phyloP scores from a whole-genome alignment of 2,797 vertebrate species.

The Neosilurus mollespiculum region DNA sequence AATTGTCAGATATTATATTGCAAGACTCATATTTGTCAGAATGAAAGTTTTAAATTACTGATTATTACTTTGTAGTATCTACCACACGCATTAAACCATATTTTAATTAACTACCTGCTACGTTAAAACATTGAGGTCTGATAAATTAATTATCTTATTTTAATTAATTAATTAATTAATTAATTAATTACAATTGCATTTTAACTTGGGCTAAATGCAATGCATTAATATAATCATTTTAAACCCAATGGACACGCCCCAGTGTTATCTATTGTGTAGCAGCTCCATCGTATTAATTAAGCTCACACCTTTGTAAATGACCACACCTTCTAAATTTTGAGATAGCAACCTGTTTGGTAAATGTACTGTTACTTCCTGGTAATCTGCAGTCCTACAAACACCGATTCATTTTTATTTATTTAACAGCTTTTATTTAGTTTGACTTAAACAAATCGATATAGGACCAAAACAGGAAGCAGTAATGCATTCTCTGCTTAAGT shows the following conservation, averaged over 20 bases:
- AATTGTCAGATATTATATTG: background rate
- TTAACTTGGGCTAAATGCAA: background rate
- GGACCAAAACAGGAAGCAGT: background rate
- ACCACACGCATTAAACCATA: background rate
- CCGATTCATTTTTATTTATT: background rate
- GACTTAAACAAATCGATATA: background rate
- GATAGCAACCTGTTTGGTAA: background rate
- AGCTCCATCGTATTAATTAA: background rate
- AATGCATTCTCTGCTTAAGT: background rate
- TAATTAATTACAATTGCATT: background rate
- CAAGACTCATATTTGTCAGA: background rate
- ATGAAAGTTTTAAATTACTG: background rate
- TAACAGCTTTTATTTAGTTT: background rate
- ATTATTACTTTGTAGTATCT: background rate
- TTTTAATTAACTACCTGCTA: background rate
- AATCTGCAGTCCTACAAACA: background rate
- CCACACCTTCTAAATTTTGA: background rate
- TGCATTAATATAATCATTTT: background rate
- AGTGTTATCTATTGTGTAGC: background rate
- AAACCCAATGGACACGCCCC: background rate
- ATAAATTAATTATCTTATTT: no score
- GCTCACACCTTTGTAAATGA: background rate
- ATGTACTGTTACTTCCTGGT: background rate
- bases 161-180: no score
- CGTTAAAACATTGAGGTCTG: background rate